Conservation (phyloP, 2,797 vertebrate species). For the Aeoliscus strigatus region DNA sequence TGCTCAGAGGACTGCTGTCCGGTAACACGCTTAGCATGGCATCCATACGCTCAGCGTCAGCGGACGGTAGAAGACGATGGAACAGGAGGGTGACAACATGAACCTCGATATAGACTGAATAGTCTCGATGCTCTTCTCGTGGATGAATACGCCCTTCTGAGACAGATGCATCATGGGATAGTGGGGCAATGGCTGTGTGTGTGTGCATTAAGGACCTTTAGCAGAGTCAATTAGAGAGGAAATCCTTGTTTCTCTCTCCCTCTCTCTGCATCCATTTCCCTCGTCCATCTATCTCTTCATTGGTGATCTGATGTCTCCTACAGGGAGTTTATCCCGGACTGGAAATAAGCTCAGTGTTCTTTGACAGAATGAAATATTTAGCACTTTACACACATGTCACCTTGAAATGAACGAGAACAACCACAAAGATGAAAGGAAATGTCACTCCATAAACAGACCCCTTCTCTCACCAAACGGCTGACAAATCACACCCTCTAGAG, state of each 20-base stretch:
- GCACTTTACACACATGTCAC: no score
- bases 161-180: constrained; percentile 66
- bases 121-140: no score
- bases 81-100: not conserved
- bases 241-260: not conserved
- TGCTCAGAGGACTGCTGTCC: constrained; percentile 29
- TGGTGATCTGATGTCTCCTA: not conserved
- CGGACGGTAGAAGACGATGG: no score
- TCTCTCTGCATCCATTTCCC: not conserved
- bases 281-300: not conserved
- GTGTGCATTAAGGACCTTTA: constrained; percentile 52
- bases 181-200: constrained; percentile 36
- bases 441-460: no score
- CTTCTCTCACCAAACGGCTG: no score
- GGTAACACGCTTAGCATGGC: constrained; percentile 56
- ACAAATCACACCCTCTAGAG: no score
- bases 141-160: constrained; percentile 46
- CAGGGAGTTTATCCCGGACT: constrained; percentile 1
- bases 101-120: constrained; percentile 1
- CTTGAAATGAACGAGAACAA: not conserved
- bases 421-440: not conserved
- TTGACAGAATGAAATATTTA: no score
- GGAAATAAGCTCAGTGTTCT: not conserved
- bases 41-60: constrained; percentile 11
- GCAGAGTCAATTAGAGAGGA: constrained; percentile 34